Evolutionary conservation across 2,888 invertebrate genomes (phyloP).

Genomic region (Drosophila vallismaia): DNA sequence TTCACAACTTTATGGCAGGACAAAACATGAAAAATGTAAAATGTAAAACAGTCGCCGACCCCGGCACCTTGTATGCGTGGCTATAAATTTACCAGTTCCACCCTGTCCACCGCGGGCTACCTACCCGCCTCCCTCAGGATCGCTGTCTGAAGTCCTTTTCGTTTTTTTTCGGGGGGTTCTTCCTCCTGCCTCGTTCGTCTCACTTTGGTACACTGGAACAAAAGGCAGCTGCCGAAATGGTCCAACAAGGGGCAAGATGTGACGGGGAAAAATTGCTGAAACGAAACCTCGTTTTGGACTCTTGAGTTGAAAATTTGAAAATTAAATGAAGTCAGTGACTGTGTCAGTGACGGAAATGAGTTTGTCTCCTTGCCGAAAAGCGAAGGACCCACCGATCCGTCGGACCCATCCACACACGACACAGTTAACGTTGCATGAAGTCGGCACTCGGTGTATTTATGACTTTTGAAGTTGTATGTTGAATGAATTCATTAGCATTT

Average conservation of each 20-base stretch:
- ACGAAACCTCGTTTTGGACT: slow-evolving; percentile 68
- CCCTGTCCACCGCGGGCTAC: slow-evolving; percentile 21
- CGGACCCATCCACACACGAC: slow-evolving; percentile 9
- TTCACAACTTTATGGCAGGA: slow-evolving; percentile 57
- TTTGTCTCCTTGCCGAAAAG: slow-evolving; percentile 49
- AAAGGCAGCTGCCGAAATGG: slow-evolving; percentile 42
- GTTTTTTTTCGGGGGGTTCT: slow-evolving; percentile 8
- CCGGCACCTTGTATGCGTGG: slow-evolving; percentile 55
- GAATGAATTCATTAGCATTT: slow-evolving; percentile 67
- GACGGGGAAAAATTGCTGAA: slow-evolving; percentile 25
- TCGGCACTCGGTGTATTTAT: slow-evolving; percentile 62
- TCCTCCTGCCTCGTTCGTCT: slow-evolving; percentile 50
- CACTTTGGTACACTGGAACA: slow-evolving; percentile 68
- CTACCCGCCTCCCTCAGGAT: slow-evolving; percentile 7
- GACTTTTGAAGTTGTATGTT: slow-evolving; percentile 65
- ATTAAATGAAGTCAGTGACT: slow-evolving; percentile 73
- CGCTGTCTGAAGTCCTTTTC: slow-evolving; percentile 8
- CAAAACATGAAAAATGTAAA: slow-evolving; percentile 68
- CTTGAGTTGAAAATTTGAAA: slow-evolving; percentile 72
- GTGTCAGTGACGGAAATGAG: slow-evolving; percentile 70
- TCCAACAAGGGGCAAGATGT: background rate
- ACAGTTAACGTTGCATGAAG: slow-evolving; percentile 70
- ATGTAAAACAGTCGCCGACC: slow-evolving; percentile 61
- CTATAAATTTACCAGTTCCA: slow-evolving; percentile 56
- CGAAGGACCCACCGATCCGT: slow-evolving; percentile 6